These are phyloP conservation scores for Metaphire vulgaris DNA, from an alignment of 1,140 invertebrate genomes.

Conservation along the genomic window DNA sequence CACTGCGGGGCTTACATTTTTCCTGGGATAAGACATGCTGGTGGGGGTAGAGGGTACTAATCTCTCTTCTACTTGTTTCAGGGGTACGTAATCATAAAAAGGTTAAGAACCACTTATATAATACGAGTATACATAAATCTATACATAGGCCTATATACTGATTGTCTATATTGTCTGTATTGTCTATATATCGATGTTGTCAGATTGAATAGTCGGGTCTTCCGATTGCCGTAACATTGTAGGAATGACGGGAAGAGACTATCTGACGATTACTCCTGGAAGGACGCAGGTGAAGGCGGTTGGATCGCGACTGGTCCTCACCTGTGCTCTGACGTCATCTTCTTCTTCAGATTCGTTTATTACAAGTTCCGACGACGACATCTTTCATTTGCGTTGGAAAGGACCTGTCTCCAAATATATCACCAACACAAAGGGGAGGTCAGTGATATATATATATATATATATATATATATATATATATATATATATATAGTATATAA, in stretches of 20 bases:
- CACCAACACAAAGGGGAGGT: not conserved
- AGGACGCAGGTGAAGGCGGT: constrained; percentile 9
- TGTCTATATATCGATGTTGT: not conserved
- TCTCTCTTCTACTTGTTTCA: too few relatives aligned
- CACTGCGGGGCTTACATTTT: too few relatives aligned
- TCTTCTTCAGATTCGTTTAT: too few relatives aligned
- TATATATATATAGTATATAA: too few relatives aligned
- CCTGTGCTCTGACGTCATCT: constrained; percentile 11
- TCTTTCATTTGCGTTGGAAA: not conserved
- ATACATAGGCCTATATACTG: too few relatives aligned
- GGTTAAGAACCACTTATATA: too few relatives aligned
- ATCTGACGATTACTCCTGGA: not conserved
- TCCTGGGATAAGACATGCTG: too few relatives aligned
- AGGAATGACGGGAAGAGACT: not conserved
- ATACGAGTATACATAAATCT: too few relatives aligned
- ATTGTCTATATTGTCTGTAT: not conserved
- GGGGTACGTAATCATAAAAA: too few relatives aligned
- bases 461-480: too few relatives aligned
- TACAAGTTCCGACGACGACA: not conserved
- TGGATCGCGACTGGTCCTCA: constrained; percentile 13
- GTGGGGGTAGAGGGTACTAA: too few relatives aligned
- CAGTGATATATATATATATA: too few relatives aligned
- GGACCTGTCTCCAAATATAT: not conserved
- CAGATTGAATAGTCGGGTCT: not conserved
- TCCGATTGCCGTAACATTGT: not conserved